Evolutionary conservation across 2,888 invertebrate genomes (phyloP).

Genomic region (Ectemnius cavifrons): DNA sequence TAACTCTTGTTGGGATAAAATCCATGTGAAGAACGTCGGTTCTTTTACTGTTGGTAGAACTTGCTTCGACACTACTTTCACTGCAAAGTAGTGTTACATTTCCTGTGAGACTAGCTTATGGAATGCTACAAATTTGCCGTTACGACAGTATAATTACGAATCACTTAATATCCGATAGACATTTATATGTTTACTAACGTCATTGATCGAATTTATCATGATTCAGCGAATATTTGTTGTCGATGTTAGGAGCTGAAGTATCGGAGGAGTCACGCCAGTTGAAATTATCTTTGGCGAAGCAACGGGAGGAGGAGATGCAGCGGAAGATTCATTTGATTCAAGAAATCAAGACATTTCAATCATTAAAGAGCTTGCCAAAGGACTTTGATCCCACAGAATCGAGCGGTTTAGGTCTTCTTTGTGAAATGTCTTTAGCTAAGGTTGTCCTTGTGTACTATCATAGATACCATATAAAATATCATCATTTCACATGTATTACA

Average conservation of each 20-base stretch:
- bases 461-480: neutral
- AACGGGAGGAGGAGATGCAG: slow-evolving; percentile 73
- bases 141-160: too few relatives aligned
- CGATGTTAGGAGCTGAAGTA: slow-evolving; percentile 48
- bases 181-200: too few relatives aligned
- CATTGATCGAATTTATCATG: too few relatives aligned
- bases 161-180: too few relatives aligned
- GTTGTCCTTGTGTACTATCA: slow-evolving; percentile 16
- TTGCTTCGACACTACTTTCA: too few relatives aligned
- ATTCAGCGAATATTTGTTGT: too few relatives aligned
- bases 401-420: slow-evolving; percentile 81
- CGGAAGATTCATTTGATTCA: slow-evolving; percentile 76
- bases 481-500: neutral
- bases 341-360: slow-evolving; percentile 76
- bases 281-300: slow-evolving; percentile 46
- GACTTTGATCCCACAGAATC: slow-evolving; percentile 82
- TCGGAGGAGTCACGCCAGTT: slow-evolving; percentile 51
- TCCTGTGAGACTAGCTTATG: too few relatives aligned
- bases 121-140: too few relatives aligned
- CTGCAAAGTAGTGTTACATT: too few relatives aligned
- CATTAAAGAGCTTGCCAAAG: slow-evolving; percentile 69
- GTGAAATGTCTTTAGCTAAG: slow-evolving; percentile 84
- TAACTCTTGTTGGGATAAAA: neutral
- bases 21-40: too few relatives aligned
- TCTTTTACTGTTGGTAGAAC: too few relatives aligned